A percentile compares a stretch with the other conserved stretches of the same genome.
Conservation (phyloP, 2,888 invertebrate species). For the Drosophila mimetica region DNA sequence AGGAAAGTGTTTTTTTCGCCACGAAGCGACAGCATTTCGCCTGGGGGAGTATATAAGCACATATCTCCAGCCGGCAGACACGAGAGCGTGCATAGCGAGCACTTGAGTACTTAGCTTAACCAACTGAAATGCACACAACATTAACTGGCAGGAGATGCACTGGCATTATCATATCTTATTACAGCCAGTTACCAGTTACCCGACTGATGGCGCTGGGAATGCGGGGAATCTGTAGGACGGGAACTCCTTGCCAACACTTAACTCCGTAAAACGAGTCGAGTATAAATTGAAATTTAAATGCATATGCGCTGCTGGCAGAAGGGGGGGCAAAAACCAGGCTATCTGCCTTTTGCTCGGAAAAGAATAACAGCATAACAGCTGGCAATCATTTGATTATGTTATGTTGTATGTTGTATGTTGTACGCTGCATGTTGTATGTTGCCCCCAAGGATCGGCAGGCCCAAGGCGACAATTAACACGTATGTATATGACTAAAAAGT, state of each 20-base stretch:
- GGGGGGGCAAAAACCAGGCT: not conserved
- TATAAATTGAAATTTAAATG: conserved; percentile 69
- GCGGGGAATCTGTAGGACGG: not conserved
- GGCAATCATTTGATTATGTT: conserved; percentile 45
- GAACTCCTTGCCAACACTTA: conserved; percentile 20
- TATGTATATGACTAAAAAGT: conserved; percentile 20
- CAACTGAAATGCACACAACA: conserved; percentile 47
- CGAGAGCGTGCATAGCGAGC: conserved; percentile 11
- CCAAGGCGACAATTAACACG: conserved; percentile 38
- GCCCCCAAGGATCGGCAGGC: conserved; percentile 8
- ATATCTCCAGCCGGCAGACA: conserved; percentile 2
- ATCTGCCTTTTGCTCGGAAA: not conserved
- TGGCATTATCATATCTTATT: conserved; percentile 45
- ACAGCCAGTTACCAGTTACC: conserved; percentile 49
- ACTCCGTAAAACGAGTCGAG: conserved; percentile 16
- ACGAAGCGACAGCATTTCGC: not conserved
- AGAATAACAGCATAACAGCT: conserved; percentile 33
- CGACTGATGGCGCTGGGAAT: conserved; percentile 46
- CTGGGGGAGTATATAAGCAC: not conserved
- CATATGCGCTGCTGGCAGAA: conserved; percentile 46
- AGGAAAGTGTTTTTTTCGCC: not conserved
- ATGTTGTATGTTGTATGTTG: conserved; percentile 8
- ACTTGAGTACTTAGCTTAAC: conserved; percentile 34
- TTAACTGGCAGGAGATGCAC: conserved; percentile 34
- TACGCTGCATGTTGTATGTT: conserved; percentile 3